Evolutionary conservation across 92 coral and sea anemone species (phyloP), one percentile per base, ranked within the genome.

Genomic region (Porites lobata): DNA sequence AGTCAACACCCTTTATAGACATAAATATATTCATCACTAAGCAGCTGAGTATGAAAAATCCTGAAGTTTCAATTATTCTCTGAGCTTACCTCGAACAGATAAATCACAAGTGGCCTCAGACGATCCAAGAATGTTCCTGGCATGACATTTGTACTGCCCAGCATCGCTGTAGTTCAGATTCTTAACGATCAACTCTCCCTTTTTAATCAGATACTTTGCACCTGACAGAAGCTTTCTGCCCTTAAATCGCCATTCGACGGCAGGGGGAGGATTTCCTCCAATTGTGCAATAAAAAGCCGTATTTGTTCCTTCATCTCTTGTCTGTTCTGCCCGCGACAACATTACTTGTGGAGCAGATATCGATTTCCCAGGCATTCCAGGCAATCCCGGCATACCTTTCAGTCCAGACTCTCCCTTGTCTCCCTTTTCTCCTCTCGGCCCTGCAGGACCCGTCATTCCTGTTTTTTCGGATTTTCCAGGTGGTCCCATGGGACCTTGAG

Each of bases 311-410:
- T 82, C 86, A 50, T 82, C 43, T 7, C 69, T 59, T 56, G 78
- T 72, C 69, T 70, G 78, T 17, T 38, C 72, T 32, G 70, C 69
- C 1, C 79, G 86, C 59, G 86, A 82, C 29, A 82, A 29, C 79
- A 56, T 32, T 38, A 82, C 86, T 20, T 10, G 78, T 9, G 86
- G 86, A 20, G 70, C 68, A 4, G 86, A 82, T 57, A 82, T 79
- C 43, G 83, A 50, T 65, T 81, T 63, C 26, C 85, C 85, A 4
- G 76, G 68, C 22, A 1, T 68, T 14, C 85, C 85, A 8, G 76
- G 65, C 1, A 66, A 66, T 68, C 85, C 85, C 29, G 76, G 67
- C 56, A 57, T 81, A 13, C 85, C 85, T 56, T 6, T 67, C 22
- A 26, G 65, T 26, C 85, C 85, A 7, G 64, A 26, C 38, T 29